Percentiles rank a stretch among this genome's conserved stretches.
These are phyloP conservation scores for Sciurus niger DNA, from an alignment of 2,113 vertebrate genomes.

Conservation along the genomic window DNA sequence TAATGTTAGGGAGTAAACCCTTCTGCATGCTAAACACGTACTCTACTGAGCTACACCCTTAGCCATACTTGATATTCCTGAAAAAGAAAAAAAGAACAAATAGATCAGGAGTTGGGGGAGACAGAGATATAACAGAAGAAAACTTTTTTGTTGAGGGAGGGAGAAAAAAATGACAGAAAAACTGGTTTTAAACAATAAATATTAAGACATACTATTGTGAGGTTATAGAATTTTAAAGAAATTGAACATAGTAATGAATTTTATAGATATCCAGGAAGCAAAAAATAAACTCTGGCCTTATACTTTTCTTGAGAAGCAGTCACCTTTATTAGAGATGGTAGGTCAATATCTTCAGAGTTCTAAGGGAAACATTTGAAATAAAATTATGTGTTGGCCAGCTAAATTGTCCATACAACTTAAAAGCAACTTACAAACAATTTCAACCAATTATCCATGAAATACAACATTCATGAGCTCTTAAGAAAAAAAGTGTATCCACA, in stretches of 20 bases:
- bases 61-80: neutral
- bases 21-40: neutral
- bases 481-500: neutral
- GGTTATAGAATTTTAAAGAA: neutral
- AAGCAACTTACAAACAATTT: conserved; percentile 31
- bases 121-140: conserved; percentile 37
- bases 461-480: neutral
- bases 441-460: conserved; percentile 37
- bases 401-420: conserved; percentile 9
- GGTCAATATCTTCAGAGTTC: neutral
- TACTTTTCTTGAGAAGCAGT: neutral
- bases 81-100: conserved; percentile 52
- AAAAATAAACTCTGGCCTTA: conserved; percentile 31
- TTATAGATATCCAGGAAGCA: neutral
- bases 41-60: neutral
- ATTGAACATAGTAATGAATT: neutral
- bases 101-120: neutral
- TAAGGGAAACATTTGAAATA: conserved; percentile 13
- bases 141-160: neutral
- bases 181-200: conserved; percentile 34
- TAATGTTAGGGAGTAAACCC: neutral
- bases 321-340: neutral
- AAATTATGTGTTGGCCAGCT: neutral
- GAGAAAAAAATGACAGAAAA: conserved; percentile 35
- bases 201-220: neutral